These are phyloP conservation scores for Catostylus mosaicus DNA, from an alignment of 30 jellyfish, hydroid and myxozoan genomes.

Conservation along the genomic window DNA sequence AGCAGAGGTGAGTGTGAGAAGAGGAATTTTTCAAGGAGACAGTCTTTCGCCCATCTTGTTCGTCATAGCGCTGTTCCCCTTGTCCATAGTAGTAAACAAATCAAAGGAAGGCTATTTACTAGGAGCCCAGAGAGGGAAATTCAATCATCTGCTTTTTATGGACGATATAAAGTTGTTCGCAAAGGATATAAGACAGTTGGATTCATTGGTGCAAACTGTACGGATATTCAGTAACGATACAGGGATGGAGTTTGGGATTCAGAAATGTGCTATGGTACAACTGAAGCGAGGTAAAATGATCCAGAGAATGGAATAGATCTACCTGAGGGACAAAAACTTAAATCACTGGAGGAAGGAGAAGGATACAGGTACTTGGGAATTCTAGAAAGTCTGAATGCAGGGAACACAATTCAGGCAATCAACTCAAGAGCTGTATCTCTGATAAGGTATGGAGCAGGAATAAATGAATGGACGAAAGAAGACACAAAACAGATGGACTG, in stretches of 20 bases:
- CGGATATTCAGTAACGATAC: conserved; percentile 10
- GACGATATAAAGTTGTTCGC: conserved; percentile 40
- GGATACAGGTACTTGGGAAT: conserved; percentile 44
- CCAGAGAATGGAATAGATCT: conserved; percentile 25
- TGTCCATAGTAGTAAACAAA: conserved; percentile 1
- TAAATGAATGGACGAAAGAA: conserved; percentile 6
- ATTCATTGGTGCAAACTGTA: conserved; percentile 2
- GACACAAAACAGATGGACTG: conserved; percentile 13
- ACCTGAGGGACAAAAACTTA: conserved; percentile 33
- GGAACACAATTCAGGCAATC: conserved; percentile 21
- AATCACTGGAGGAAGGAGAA: conserved; percentile 30
- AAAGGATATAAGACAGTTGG: conserved; percentile 6
- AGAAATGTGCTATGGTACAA: conserved; percentile 20
- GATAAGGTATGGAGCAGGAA: background rate
- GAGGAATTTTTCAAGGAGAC: conserved; percentile 35
- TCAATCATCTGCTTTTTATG: conserved; percentile 25
- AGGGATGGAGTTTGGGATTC: conserved; percentile 32
- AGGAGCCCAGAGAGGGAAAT: background rate
- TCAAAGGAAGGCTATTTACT: background rate
- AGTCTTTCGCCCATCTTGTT: conserved; percentile 13
- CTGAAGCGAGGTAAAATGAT: conserved; percentile 32
- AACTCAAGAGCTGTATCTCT: conserved; percentile 10
- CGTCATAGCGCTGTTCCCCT: conserved; percentile 4
- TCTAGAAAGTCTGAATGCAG: conserved; percentile 18
- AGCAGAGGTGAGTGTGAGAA: background rate